Percentiles rank a stretch among this genome's conserved stretches.
Conservation (phyloP, 2,113 vertebrate species). For the Salvelinus namaycush region DNA sequence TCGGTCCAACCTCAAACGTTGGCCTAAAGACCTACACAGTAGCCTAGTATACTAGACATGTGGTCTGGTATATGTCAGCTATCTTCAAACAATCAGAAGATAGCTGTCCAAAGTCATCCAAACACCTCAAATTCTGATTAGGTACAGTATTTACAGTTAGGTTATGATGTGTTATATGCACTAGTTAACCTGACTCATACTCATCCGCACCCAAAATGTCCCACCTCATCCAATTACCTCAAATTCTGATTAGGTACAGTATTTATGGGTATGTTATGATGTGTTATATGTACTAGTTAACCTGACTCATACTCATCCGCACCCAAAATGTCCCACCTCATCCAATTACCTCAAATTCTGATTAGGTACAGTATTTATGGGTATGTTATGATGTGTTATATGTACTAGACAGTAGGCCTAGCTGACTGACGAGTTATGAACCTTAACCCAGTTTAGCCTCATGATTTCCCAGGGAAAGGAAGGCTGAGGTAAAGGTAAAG, state of each 20-base stretch:
- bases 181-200: not conserved
- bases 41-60: too few species aligned
- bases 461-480: conserved; percentile 7
- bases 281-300: conserved; percentile 9
- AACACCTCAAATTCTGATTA: conserved; percentile 30
- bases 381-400: conserved; percentile 3
- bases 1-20: too few species aligned
- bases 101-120: not conserved
- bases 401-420: not conserved
- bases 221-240: conserved; percentile 3
- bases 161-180: conserved; percentile 2
- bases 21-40: too few species aligned
- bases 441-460: too few species aligned
- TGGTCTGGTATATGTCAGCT: too few species aligned
- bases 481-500: conserved; percentile 26
- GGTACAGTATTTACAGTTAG: not conserved
- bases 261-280: too few species aligned
- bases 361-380: conserved; percentile 8
- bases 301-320: too few species aligned
- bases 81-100: too few species aligned
- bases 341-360: conserved; percentile 16
- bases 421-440: not conserved
- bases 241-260: conserved; percentile 25
- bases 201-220: too few species aligned
- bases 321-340: not conserved